Percentiles rank a stretch among this genome's conserved stretches.
These are phyloP conservation scores for Antheraea yamamai DNA, from an alignment of 2,888 invertebrate species.

Conservation along the genomic window DNA sequence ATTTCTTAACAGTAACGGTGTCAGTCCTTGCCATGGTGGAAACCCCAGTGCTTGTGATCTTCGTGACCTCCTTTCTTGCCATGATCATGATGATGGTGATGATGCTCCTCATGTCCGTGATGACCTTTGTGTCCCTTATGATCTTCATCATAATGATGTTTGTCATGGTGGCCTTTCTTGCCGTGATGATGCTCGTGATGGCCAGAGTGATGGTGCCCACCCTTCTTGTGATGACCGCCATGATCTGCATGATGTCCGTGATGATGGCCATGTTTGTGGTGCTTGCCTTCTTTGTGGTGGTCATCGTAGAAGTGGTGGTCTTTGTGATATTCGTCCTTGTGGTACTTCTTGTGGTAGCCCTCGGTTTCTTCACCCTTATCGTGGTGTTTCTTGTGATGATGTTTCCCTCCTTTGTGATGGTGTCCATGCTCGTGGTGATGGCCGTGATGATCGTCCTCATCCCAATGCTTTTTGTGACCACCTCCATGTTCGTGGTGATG, in stretches of 20 bases:
- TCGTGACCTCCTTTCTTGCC: slow-evolving; percentile 90
- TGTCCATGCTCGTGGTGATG: slow-evolving; percentile 90
- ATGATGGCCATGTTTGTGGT: slow-evolving; percentile 90
- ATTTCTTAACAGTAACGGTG: slow-evolving; percentile 47
- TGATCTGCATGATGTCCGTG: slow-evolving; percentile 90
- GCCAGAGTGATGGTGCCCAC: slow-evolving; percentile 88
- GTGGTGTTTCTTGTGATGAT: slow-evolving; percentile 90
- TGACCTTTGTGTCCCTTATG: slow-evolving; percentile 91
- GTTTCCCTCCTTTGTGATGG: slow-evolving; percentile 90
- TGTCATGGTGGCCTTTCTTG: slow-evolving; percentile 91
- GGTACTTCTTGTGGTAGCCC: slow-evolving; percentile 92
- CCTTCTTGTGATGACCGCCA: slow-evolving; percentile 90
- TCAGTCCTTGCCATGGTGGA: slow-evolving; percentile 82
- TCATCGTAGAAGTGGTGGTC: slow-evolving; percentile 95
- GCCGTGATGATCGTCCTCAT: slow-evolving; percentile 88
- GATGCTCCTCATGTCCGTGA: slow-evolving; percentile 88
- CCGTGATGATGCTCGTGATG: slow-evolving; percentile 90
- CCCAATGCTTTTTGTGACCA: slow-evolving; percentile 90
- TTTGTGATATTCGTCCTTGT: slow-evolving; percentile 93
- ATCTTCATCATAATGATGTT: slow-evolving; percentile 91
- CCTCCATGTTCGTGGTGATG: slow-evolving; percentile 90
- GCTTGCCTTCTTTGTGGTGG: slow-evolving; percentile 91
- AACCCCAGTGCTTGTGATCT: slow-evolving; percentile 89
- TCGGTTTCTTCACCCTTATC: slow-evolving; percentile 92
- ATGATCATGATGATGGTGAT: slow-evolving; percentile 88